phyloP scores from a whole-genome alignment of 2,888 invertebrate species.

The Sturmia bella region DNA sequence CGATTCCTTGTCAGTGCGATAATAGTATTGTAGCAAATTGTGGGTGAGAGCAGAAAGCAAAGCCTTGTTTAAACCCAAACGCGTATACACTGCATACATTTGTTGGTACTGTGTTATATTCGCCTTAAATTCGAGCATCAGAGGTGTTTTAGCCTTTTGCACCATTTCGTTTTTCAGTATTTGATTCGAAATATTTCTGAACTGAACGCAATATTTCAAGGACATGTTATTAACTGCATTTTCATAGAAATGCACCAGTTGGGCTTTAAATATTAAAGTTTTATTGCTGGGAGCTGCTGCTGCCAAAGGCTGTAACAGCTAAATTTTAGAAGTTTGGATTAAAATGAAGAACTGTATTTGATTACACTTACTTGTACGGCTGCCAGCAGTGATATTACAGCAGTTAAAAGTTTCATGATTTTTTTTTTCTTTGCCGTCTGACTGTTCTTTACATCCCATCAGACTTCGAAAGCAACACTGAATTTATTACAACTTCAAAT shows the following conservation, averaged over 20 bases:
- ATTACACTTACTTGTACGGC: slow-evolving; percentile 13
- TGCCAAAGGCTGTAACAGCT: background rate
- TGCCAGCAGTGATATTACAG: background rate
- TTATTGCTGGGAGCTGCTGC: no score
- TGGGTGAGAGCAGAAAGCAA: background rate
- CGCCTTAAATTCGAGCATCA: slow-evolving; percentile 6
- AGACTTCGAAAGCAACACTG: background rate
- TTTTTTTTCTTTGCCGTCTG: no score
- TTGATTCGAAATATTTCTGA: slow-evolving; percentile 8
- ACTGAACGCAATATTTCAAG: background rate
- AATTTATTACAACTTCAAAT: background rate
- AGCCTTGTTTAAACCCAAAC: background rate
- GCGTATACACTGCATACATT: slow-evolving; percentile 1
- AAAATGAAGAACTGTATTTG: background rate
- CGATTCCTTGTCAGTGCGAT: background rate
- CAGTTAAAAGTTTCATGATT: slow-evolving; percentile 13
- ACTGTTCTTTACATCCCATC: background rate
- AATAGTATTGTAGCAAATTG: slow-evolving; percentile 6
- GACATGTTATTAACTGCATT: slow-evolving; percentile 1
- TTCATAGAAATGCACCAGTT: background rate
- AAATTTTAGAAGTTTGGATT: background rate
- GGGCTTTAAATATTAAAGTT: background rate
- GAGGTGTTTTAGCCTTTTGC: background rate
- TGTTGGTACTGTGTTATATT: slow-evolving; percentile 11
- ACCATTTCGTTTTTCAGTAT: slow-evolving; percentile 8